phyloP scores from a whole-genome alignment of 1,140 invertebrate genomes.

The Platyscapa corneri region DNA sequence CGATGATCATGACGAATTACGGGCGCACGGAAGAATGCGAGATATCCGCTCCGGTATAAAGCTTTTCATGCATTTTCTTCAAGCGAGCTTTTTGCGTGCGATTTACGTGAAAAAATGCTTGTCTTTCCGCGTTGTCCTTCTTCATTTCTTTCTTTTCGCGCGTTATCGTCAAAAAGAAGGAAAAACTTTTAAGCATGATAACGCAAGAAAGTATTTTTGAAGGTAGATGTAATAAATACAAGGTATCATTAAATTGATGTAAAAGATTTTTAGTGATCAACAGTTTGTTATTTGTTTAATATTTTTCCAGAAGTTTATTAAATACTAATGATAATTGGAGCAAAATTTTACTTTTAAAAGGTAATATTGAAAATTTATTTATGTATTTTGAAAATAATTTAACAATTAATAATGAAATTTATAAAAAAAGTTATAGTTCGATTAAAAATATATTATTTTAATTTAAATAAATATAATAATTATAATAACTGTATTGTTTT shows the following conservation, averaged over 20 bases:
- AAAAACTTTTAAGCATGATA: constrained; percentile 26
- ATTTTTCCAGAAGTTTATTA: not conserved
- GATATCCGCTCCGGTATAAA: constrained; percentile 34
- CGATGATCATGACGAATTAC: constrained; percentile 48
- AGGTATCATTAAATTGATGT: not conserved
- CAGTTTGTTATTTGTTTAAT: not conserved
- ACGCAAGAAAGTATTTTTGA: not conserved
- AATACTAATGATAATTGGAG: too few relatives aligned
- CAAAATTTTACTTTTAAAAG: too few relatives aligned
- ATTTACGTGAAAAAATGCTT: constrained; percentile 36
- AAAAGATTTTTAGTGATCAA: not conserved
- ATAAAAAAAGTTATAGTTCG: too few relatives aligned
- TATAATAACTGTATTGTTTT: too few relatives aligned
- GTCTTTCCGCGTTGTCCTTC: constrained; percentile 22
- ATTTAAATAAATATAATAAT: too few relatives aligned
- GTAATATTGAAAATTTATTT: too few relatives aligned
- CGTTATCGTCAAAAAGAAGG: not conserved
- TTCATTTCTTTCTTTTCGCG: not conserved
- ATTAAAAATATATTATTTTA: too few relatives aligned
- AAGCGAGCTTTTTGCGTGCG: constrained; percentile 9
- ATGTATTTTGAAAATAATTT: too few relatives aligned
- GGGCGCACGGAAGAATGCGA: constrained; percentile 17
- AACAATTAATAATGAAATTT: too few relatives aligned
- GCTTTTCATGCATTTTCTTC: constrained; percentile 47
- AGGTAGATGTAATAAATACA: not conserved